A percentile compares a stretch with the other conserved stretches of the same genome.
These are phyloP conservation scores for Paralichthys olivaceus DNA, from an alignment of 2,113 vertebrate genomes.

Conservation along the genomic window DNA sequence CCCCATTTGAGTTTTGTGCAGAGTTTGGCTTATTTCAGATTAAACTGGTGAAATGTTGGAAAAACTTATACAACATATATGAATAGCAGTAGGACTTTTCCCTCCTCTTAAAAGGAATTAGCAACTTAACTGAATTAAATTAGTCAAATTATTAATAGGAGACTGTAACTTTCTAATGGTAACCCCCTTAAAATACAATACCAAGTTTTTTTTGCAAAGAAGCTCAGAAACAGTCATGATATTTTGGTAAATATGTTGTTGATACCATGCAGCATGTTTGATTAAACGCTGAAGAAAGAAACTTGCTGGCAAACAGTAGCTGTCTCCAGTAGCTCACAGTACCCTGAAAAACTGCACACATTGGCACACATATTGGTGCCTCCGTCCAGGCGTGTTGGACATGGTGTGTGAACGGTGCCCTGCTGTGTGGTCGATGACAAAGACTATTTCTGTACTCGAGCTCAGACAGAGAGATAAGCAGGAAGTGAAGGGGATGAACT, in stretches of 20 bases:
- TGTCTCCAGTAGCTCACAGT: not conserved
- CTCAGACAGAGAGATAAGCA: slow-evolving; percentile 46
- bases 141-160: not conserved
- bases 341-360: slow-evolving; percentile 25
- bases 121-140: not conserved
- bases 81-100: not conserved
- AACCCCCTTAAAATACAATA: not conserved
- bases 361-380: slow-evolving; percentile 32
- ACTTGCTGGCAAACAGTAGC: not conserved
- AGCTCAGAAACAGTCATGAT: not conserved
- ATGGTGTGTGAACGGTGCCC: slow-evolving; percentile 65
- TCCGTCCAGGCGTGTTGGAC: slow-evolving; percentile 57
- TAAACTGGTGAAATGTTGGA: slow-evolving; percentile 39
- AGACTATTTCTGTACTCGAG: slow-evolving; percentile 71
- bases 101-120: not conserved
- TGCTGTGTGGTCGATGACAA: slow-evolving; percentile 65
- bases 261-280: not conserved
- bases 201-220: not conserved
- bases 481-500: slow-evolving; percentile 67
- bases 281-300: not conserved
- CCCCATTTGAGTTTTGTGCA: slow-evolving; percentile 49
- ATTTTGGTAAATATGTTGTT: not conserved
- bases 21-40: slow-evolving; percentile 52
- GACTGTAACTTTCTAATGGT: not conserved
- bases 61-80: not conserved